Evolutionary conservation across 2,888 invertebrate genomes (phyloP).

Genomic region (Trisateles emortualis): DNA sequence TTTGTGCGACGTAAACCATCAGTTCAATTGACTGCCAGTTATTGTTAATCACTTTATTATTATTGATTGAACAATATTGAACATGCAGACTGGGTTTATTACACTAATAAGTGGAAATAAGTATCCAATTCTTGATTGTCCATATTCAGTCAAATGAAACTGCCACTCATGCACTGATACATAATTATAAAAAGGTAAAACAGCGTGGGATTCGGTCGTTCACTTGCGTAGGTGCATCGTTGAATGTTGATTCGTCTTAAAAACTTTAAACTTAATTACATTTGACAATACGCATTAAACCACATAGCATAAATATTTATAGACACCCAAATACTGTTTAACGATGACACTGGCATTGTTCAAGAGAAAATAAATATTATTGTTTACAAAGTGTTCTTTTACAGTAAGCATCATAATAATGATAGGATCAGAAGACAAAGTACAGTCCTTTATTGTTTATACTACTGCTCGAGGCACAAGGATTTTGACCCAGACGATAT

Average conservation of each 20-base stretch:
- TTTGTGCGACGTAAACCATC: slow-evolving; percentile 11
- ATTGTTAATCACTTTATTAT: slow-evolving; percentile 36
- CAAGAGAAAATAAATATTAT: neutral
- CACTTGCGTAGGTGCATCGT: slow-evolving; percentile 53
- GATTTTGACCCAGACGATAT: slow-evolving; percentile 23
- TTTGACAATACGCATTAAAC: neutral
- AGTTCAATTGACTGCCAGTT: slow-evolving; percentile 23
- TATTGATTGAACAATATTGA: slow-evolving; percentile 35
- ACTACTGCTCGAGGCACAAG: slow-evolving; percentile 21
- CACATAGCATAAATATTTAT: neutral
- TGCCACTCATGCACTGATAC: slow-evolving; percentile 23
- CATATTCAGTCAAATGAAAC: slow-evolving; percentile 14
- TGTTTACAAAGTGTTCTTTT: slow-evolving; percentile 2
- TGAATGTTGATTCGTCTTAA: slow-evolving; percentile 13
- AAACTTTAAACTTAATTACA: slow-evolving; percentile 24
- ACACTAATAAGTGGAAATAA: slow-evolving; percentile 31
- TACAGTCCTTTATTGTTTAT: slow-evolving; percentile 17
- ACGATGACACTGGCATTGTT: neutral
- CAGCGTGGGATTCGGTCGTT: slow-evolving; percentile 48
- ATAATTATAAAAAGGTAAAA: slow-evolving; percentile 45
- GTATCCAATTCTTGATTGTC: slow-evolving; percentile 29
- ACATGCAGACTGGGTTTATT: slow-evolving; percentile 39
- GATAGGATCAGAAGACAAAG: slow-evolving; percentile 21
- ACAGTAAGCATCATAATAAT: slow-evolving; percentile 17
- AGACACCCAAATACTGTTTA: neutral